These are phyloP conservation scores for Choloepus didactylus DNA, from an alignment of 2,797 vertebrate genomes.

Conservation along the genomic window DNA sequence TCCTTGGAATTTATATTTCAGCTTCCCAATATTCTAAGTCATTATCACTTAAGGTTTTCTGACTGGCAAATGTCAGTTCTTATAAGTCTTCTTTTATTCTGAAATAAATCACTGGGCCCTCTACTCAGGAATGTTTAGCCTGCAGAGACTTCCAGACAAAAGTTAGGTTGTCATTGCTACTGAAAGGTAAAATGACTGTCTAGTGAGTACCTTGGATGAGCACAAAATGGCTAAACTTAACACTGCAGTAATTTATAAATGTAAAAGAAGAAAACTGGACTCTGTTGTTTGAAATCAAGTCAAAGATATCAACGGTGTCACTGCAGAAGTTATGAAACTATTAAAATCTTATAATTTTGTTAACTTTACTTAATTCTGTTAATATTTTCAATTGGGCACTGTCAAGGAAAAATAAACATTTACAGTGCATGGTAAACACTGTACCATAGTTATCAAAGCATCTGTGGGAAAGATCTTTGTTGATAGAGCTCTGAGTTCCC, in stretches of 20 bases:
- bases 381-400: conserved; percentile 78
- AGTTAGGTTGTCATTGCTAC: neutral
- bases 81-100: neutral
- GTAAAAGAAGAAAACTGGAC: conserved; percentile 8
- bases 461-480: neutral
- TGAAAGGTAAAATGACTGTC: conserved; percentile 29
- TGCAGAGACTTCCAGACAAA: conserved; percentile 19
- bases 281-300: conserved; percentile 74
- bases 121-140: neutral
- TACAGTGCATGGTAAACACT: conserved; percentile 62
- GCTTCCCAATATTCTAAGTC: conserved; percentile 22
- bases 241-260: conserved; percentile 41
- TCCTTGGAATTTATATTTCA: conserved; percentile 48
- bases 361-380: conserved; percentile 75
- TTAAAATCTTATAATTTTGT: conserved; percentile 75
- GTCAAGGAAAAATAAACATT: conserved; percentile 80
- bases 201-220: neutral
- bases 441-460: conserved; percentile 64
- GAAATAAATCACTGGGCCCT: neutral
- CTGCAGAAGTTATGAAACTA: conserved; percentile 65
- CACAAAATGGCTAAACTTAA: neutral
- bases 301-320: conserved; percentile 68
- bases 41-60: conserved; percentile 32
- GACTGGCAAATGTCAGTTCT: conserved; percentile 20
- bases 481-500: neutral